phyloP scores from a whole-genome alignment of 2,113 vertebrate species.

The Taurulus bubalis region DNA sequence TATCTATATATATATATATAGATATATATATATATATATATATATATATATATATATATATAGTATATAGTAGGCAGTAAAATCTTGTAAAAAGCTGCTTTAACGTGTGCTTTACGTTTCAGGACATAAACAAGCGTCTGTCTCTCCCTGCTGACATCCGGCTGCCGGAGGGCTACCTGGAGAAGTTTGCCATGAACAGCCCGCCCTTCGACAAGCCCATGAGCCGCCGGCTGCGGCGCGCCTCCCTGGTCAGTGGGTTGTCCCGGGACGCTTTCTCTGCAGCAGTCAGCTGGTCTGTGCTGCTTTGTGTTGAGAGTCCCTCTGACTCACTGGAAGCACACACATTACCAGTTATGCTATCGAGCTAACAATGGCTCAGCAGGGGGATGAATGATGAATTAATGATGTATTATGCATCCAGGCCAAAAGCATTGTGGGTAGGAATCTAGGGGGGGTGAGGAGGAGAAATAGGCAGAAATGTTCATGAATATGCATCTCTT shows the following conservation, averaged over 20 bases:
- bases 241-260: slow-evolving; percentile 82
- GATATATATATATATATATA: too few relatives aligned
- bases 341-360: slow-evolving; percentile 28
- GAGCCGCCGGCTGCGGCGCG: slow-evolving; percentile 85
- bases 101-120: slow-evolving; percentile 20
- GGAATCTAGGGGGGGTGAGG: slow-evolving; percentile 30
- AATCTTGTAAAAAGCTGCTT: background rate
- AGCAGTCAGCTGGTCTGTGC: slow-evolving; percentile 25
- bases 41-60: too few relatives aligned
- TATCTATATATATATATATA: too few relatives aligned
- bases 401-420: slow-evolving; percentile 69
- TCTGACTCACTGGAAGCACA: slow-evolving; percentile 17
- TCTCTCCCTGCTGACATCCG: slow-evolving; percentile 87
- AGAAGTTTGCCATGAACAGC: slow-evolving; percentile 88
- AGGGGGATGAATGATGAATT: slow-evolving; percentile 61
- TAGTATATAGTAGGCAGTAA: background rate
- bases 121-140: slow-evolving; percentile 88
- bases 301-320: slow-evolving; percentile 39
- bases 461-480: slow-evolving; percentile 44
- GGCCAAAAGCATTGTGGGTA: slow-evolving; percentile 69
- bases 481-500: slow-evolving; percentile 68
- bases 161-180: slow-evolving; percentile 87
- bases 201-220: slow-evolving; percentile 87
- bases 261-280: slow-evolving; percentile 13
- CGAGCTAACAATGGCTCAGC: slow-evolving; percentile 63